Percentiles rank a stretch among this genome's conserved stretches.
Conservation (phyloP, 2,888 invertebrate genomes). For the Oligia latruncula region DNA sequence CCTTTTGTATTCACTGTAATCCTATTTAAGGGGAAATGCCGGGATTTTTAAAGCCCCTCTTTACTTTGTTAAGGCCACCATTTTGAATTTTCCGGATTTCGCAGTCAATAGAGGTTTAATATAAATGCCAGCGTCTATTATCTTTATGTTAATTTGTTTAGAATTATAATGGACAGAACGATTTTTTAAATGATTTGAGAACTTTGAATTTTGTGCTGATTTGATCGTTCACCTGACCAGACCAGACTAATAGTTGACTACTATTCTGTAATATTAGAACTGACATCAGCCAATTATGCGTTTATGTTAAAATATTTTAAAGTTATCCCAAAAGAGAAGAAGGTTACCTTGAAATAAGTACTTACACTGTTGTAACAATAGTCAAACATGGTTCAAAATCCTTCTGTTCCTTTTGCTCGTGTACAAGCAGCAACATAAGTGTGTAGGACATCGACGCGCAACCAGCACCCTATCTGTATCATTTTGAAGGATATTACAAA, state of each 20-base stretch:
- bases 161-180: background rate
- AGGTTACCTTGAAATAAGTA: background rate
- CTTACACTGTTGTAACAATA: background rate
- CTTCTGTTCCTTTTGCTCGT: too few relatives aligned
- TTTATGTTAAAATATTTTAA: background rate
- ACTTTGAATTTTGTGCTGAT: background rate
- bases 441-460: background rate
- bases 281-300: background rate
- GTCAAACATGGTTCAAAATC: background rate
- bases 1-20: constrained; percentile 59
- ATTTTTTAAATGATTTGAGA: background rate
- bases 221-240: background rate
- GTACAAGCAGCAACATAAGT: background rate
- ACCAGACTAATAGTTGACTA: background rate
- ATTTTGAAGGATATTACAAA: too few relatives aligned
- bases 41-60: constrained; percentile 59
- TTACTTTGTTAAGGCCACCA: constrained; percentile 41
- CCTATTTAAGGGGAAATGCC: constrained; percentile 56
- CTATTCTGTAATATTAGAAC: background rate
- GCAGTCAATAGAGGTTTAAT: constrained; percentile 19
- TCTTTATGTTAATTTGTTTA: background rate
- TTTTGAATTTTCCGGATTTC: constrained; percentile 45
- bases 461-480: background rate
- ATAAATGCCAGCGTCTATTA: constrained; percentile 2
- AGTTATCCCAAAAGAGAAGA: background rate